Evolutionary conservation across 1,140 invertebrate species (phyloP), one percentile per base, ranked within the genome.

Genomic region (Meteorus sp.): DNA sequence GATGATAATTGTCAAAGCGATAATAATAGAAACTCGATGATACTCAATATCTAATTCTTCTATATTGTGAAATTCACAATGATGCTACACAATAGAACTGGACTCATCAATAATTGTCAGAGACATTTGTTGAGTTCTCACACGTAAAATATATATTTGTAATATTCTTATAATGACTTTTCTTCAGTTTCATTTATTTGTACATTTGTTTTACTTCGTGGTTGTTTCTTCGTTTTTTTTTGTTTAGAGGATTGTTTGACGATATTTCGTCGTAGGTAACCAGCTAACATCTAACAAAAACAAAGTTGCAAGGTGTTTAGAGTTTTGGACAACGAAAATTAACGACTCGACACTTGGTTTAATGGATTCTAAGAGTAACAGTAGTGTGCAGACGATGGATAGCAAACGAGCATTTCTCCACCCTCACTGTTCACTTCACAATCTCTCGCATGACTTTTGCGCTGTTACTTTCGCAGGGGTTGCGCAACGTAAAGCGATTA

Each of bases 401-500:
- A 37, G 17, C 8, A 15, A 48, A 31, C 45, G 45, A 31, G 45
- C 25, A 31, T 52, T 52, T 52, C 17, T 37, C 43, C n/a, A 23
- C 19, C 25, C 20, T 23, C 19, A n/a, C 22, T 37, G 5, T 13
- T 11, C 17, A 20, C 33, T 20, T 35, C 27, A n/a, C 27, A 9
- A 7, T 48, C 4, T 48, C n/a, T 48, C 45, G 20, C 22, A 13
- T 8, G 13, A n/a, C 17, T 35, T 15, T 33, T 52, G 29, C 19
- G 29, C 39, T 58, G 41, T 29, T 39, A 7, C 17, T 23, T 41
- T 39, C 29, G 45, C 29, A 57, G 47, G 48, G 56, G 47, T 39
- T 27, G 39, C 23, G 41, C 48, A 27, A 31, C 29, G 45, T 74
- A 74, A 74, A 75, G 72, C 68, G 70, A 75, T 75, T 75, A 75